Percentiles rank a stretch among this genome's conserved stretches.
Evolutionary conservation across 2,113 vertebrate genomes (phyloP).

Genomic region (Otocyon megalotis): DNA sequence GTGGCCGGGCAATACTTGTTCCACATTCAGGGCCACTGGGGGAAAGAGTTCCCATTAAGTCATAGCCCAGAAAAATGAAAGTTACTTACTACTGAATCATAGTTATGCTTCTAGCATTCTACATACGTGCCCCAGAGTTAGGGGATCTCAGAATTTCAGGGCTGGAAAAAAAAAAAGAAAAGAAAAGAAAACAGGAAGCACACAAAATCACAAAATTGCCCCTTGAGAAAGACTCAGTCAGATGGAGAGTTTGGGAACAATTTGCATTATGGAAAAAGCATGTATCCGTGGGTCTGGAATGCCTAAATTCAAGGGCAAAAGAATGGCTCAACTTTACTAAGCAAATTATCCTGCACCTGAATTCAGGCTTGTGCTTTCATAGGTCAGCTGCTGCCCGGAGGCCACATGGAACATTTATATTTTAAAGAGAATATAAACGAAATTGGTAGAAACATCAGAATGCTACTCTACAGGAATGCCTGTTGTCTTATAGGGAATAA

Average conservation of each 20-base stretch:
- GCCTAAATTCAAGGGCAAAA: not conserved
- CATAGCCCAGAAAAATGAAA: not conserved
- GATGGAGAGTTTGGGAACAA: not conserved
- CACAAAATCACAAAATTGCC: not conserved
- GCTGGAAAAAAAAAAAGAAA: not conserved
- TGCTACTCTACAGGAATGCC: not conserved
- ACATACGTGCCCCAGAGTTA: not conserved
- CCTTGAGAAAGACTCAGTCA: not conserved
- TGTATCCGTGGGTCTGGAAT: not conserved
- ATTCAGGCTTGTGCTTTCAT: not conserved
- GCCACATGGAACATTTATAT: not conserved
- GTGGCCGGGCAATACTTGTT: not conserved
- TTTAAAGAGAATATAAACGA: not conserved
- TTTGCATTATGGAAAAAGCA: not conserved
- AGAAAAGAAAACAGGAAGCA: not conserved
- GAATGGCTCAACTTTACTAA: not conserved
- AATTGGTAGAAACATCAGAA: not conserved
- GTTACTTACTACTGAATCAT: not conserved
- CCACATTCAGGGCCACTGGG: not conserved
- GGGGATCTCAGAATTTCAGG: constrained; percentile 11
- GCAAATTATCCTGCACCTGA: not conserved
- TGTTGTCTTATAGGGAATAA: not conserved
- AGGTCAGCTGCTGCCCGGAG: not conserved
- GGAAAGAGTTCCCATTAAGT: not conserved
- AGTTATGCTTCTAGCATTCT: not conserved